phyloP scores from a whole-genome alignment of 2,888 invertebrate genomes.

The Chromoteleia sp. region DNA sequence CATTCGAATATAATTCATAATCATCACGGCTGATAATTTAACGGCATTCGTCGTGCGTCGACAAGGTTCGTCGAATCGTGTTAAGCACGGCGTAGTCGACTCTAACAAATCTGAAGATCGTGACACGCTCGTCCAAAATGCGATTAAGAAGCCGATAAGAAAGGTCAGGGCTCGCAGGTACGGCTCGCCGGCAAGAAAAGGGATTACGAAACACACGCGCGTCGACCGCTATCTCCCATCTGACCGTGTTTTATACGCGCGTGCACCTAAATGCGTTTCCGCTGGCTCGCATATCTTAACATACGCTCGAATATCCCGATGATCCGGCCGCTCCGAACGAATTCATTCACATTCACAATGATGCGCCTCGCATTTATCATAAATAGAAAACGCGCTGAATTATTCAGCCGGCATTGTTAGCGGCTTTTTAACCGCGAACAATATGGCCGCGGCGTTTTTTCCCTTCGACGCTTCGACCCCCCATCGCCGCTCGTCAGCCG shows the following conservation, averaged over 20 bases:
- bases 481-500: slow-evolving; percentile 1
- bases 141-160: slow-evolving; percentile 60
- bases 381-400: slow-evolving; percentile 55
- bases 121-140: slow-evolving; percentile 57
- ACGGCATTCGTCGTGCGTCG: slow-evolving; percentile 41
- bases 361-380: slow-evolving; percentile 42
- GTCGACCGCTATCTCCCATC: slow-evolving; percentile 59
- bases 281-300: slow-evolving; percentile 48
- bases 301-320: slow-evolving; percentile 33
- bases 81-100: slow-evolving; percentile 13
- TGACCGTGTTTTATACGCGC: slow-evolving; percentile 62
- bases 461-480: background rate
- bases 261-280: slow-evolving; percentile 65
- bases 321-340: slow-evolving; percentile 20
- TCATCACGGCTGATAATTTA: slow-evolving; percentile 25
- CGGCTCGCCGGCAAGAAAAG: slow-evolving; percentile 45
- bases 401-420: slow-evolving; percentile 58
- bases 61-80: slow-evolving; percentile 46
- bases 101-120: slow-evolving; percentile 62
- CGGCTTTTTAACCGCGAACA: slow-evolving; percentile 34
- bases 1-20: background rate
- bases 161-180: slow-evolving; percentile 59
- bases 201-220: slow-evolving; percentile 57
- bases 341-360: slow-evolving; percentile 51
- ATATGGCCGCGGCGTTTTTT: slow-evolving; percentile 30